Percentiles rank a stretch among this genome's conserved stretches.
Conservation (phyloP, 1,140 invertebrate species). For the Maconellicoccus hirsutus region DNA sequence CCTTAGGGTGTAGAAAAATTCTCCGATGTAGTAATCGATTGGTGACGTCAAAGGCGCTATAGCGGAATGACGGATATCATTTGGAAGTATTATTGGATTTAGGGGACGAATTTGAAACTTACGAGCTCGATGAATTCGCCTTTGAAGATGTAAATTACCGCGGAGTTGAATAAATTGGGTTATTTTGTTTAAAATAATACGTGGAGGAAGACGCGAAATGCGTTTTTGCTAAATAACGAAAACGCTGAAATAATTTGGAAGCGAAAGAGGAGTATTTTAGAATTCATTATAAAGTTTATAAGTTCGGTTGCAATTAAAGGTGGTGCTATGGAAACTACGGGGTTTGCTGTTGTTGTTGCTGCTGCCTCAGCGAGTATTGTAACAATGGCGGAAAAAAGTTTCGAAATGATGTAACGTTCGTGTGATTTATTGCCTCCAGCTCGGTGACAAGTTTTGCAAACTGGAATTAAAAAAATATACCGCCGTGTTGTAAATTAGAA, state of each 20-base stretch:
- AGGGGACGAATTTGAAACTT: neutral
- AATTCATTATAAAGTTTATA: slow-evolving; percentile 4
- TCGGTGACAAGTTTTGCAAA: too few species aligned
- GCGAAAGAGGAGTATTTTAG: neutral
- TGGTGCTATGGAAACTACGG: too few species aligned
- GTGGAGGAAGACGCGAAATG: neutral
- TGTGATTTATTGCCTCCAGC: too few species aligned
- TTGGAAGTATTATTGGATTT: neutral
- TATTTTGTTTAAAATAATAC: neutral
- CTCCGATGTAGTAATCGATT: neutral
- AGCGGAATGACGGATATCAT: neutral
- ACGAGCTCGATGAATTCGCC: neutral
- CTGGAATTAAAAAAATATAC: too few species aligned
- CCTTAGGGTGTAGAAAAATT: neutral
- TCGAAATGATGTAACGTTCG: too few species aligned
- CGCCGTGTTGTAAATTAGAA: too few species aligned
- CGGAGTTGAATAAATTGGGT: neutral
- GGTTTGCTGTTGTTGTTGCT: too few species aligned
- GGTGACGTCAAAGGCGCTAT: neutral
- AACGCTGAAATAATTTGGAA: neutral
- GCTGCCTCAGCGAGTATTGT: too few species aligned
- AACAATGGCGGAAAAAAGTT: too few species aligned
- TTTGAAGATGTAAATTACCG: neutral
- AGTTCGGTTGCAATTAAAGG: neutral
- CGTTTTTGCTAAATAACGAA: neutral